Evolutionary conservation across 2,888 invertebrate species (phyloP).

Genomic region (Caenorhabditis drosophilae): DNA sequence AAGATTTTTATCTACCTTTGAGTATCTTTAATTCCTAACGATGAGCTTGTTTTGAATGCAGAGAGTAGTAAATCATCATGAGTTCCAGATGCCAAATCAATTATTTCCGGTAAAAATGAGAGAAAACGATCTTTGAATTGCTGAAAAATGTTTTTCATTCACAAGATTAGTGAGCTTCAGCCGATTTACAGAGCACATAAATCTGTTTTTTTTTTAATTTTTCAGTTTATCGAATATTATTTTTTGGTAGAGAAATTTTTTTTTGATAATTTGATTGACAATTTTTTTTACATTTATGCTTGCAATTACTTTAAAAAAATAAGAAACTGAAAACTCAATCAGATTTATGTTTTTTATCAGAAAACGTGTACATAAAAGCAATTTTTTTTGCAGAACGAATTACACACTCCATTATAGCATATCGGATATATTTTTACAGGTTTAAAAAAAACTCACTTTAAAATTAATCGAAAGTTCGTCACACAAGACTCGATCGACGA

Average conservation of each 20-base stretch:
- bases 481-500: conserved; percentile 43
- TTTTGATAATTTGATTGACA: no score
- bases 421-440: not conserved
- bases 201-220: no score
- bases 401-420: no score
- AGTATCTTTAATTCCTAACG: conserved; percentile 40
- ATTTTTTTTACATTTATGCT: no score
- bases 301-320: no score
- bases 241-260: no score
- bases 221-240: not conserved
- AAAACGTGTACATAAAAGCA: no score
- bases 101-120: conserved; percentile 55
- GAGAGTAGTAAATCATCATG: conserved; percentile 44
- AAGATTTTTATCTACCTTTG: conserved; percentile 23
- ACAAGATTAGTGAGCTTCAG: no score
- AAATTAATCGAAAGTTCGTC: conserved; percentile 45
- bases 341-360: no score
- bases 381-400: no score
- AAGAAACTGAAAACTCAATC: no score
- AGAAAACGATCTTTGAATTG: conserved; percentile 58
- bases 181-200: no score
- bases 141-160: conserved; percentile 41
- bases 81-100: conserved; percentile 53
- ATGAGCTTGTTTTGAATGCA: conserved; percentile 38
- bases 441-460: conserved; percentile 23